Percentiles rank a stretch among this genome's conserved stretches.
Conservation (phyloP, 2,888 invertebrate species). For the Drosophila meridionalis region DNA sequence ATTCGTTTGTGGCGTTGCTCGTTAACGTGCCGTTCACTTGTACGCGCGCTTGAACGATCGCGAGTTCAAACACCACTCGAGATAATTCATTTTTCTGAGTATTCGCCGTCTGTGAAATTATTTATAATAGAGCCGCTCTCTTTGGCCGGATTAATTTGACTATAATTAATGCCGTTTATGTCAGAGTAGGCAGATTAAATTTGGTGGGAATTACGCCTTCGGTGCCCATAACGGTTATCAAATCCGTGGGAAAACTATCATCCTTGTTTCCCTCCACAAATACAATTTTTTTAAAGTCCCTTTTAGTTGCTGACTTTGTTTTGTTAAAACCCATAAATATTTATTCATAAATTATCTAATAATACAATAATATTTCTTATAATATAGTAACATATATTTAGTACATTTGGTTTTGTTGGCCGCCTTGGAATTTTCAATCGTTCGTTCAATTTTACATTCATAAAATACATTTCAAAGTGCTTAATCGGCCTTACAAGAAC, state of each 20-base stretch:
- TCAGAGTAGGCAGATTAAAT: slow-evolving; percentile 77
- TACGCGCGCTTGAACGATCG: neutral
- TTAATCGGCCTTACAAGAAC: slow-evolving; percentile 47
- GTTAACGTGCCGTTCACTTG: neutral
- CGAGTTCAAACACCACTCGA: slow-evolving; percentile 20
- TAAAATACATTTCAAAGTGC: slow-evolving; percentile 25
- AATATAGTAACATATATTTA: slow-evolving; percentile 38
- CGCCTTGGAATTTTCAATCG: slow-evolving; percentile 49
- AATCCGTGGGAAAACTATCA: slow-evolving; percentile 82
- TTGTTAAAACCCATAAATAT: slow-evolving; percentile 78
- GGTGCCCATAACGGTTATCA: slow-evolving; percentile 82
- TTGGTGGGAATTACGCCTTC: slow-evolving; percentile 82
- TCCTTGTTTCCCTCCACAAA: slow-evolving; percentile 82
- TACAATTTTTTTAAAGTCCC: slow-evolving; percentile 14
- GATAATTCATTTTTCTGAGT: neutral
- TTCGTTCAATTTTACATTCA: slow-evolving; percentile 36
- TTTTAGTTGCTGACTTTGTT: slow-evolving; percentile 11
- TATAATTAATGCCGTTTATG: slow-evolving; percentile 77
- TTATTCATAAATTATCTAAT: slow-evolving; percentile 69
- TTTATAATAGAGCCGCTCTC: slow-evolving; percentile 61
- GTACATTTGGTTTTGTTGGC: slow-evolving; percentile 42
- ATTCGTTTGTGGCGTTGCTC: slow-evolving; percentile 25
- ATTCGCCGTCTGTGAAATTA: neutral
- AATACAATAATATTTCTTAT: slow-evolving; percentile 42
- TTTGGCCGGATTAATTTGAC: slow-evolving; percentile 82